Base-by-base conservation (phyloP, 2,888 invertebrate species). In the Eupithecia dodoneata region DNA sequence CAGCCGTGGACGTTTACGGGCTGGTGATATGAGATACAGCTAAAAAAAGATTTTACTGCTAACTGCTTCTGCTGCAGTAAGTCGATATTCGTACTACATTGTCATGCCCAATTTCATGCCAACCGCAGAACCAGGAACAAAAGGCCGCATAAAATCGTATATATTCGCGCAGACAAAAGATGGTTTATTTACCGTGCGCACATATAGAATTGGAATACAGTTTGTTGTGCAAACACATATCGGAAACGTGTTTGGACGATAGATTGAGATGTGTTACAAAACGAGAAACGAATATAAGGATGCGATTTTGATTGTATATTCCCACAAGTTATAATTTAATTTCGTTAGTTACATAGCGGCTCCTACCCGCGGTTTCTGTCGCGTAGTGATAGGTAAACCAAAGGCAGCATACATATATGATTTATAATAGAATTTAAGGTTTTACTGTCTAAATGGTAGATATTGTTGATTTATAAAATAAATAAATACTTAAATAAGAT, bases 141-240 rank as follows among this genome's bases (percentile, higher is more conserved):
- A 69, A 70, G 70, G 70, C 70, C 18, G 2, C 47, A 18, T 18
- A 44, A 18, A 49, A 70, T 45, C 47, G 70, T 70, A 18, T 55
- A 12, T 59, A 10, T 76, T 72, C 72, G 47, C 70, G 65, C 77
- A 79, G 71, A 79, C 79, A 81, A 78, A 74, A 75, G 69, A 76
- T 75, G 77, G 72, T 79, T 80, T 80, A 79, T 81, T 80, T 81
- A 75, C 66, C 77, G 55, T 76, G 78, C 76, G 79, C 77, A 81
- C 78, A 78, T 79, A 78, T 73, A 75, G 75, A 81, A 81, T 82
- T 80, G 72, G 63, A 77, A 80, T 80, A 79, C 73, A 78, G 79
- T 80, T 80, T 79, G 76, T 77, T 82, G 80, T 80, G 77, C 79
- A 81, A 81, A 82, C 76, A 82, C 63, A 78, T 79, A 80, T 79